phyloP scores from a whole-genome alignment of 2,797 vertebrate species.

The Brachyalestes nurse region DNA sequence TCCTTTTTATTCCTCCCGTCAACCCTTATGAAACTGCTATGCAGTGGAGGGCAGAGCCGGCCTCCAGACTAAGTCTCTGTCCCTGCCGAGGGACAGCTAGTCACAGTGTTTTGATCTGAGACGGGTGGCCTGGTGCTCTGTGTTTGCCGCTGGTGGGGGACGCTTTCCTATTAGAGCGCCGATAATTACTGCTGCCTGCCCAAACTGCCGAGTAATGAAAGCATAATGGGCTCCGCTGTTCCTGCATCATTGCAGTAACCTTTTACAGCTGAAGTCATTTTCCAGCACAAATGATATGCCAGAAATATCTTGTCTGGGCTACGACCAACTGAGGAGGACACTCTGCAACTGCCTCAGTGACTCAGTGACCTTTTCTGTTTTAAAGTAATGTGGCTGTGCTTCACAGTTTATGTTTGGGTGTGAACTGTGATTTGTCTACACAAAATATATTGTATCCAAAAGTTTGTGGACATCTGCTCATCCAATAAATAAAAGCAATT shows the following conservation, averaged over 20 bases:
- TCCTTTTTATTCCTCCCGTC: neutral
- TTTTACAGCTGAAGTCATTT: conserved; percentile 45
- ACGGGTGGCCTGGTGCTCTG: neutral
- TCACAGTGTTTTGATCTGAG: neutral
- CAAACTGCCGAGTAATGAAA: conserved; percentile 44
- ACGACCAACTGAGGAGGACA: neutral
- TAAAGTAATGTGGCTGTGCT: too few relatives aligned
- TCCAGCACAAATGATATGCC: conserved; percentile 8
- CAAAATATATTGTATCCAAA: too few relatives aligned
- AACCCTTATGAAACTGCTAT: neutral
- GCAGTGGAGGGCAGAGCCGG: neutral
- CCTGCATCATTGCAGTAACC: conserved; percentile 27
- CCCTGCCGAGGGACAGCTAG: neutral
- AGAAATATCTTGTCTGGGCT: neutral
- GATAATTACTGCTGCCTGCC: conserved; percentile 37
- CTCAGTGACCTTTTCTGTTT: neutral
- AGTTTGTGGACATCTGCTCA: too few relatives aligned
- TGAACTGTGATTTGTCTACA: too few relatives aligned
- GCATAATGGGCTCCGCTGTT: conserved; percentile 38
- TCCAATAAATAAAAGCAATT: too few relatives aligned
- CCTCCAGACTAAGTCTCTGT: neutral
- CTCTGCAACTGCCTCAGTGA: neutral
- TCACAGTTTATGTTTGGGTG: too few relatives aligned
- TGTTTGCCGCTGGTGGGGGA: neutral
- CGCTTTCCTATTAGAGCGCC: conserved; percentile 4